Base-by-base conservation (phyloP, 2,113 vertebrate species). In the Thryonomys swinderianus region DNA sequence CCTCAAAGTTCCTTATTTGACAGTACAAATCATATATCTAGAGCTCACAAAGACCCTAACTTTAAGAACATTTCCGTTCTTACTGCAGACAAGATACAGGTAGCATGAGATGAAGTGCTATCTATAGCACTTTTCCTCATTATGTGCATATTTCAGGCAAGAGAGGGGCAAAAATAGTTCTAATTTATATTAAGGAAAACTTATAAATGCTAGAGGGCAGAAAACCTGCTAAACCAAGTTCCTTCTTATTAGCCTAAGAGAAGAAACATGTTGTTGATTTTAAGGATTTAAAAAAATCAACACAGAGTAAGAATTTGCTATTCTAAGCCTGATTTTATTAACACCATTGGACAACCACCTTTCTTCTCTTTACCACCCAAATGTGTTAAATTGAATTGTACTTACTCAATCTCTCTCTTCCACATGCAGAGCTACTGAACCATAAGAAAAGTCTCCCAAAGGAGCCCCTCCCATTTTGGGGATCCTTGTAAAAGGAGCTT, bases 111-210 rank as follows among this genome's bases (percentile, higher is more conserved):
- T 83, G 30, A 71, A 71, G 17, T 40, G 32, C 34, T 57, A 55
- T 69, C 62, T 79, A 73, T 0, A 90, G 67, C 64, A 93, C 27
- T 48, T 85, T 67, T 81, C 30, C 45, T 4, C 51, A 82, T 11
- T 86, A 62, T 45, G 23, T 45, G 9, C 10, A 94, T 62, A 32
- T 79, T 91, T 94, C n/a, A 94, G 64, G 69, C 7, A 91, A 42
- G 32, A 83, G 51, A 61, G 25, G 32, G 53, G 23, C 25, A 30
- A 80, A n/a, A 94, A 80, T 37, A 21, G 48, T 89, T 90, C 45
- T 85, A 73, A 71, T 2, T 80, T n/a, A 37, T 40, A 42, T 21
- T 66, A 32, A 9, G 55, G 53, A 32, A 57, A 40, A 20, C 62
- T 73, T 91, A 73, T 92, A 83, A 76, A 66, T 18, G 27, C 69